A percentile compares a stretch with the other conserved stretches of the same genome.
Conservation (phyloP, 1,140 invertebrate species). For the Anastrepha obliqua region DNA sequence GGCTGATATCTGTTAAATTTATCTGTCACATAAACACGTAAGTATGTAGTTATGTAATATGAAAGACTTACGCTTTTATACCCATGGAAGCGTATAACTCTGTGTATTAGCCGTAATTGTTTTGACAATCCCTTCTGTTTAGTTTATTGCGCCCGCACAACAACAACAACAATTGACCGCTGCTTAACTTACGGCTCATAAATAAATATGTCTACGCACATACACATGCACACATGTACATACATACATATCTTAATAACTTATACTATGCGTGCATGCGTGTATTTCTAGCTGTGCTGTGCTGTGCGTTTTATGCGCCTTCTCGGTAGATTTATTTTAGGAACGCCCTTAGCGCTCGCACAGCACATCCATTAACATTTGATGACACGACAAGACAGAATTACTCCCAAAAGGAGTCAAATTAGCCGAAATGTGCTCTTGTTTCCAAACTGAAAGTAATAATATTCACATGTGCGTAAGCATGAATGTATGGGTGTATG, state of each 20-base stretch:
- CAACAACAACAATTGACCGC: conserved; percentile 1
- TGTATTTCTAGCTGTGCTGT: not conserved
- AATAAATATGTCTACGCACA: not conserved
- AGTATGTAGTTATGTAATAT: too few species aligned
- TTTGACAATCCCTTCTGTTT: conserved; percentile 4
- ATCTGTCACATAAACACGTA: not conserved
- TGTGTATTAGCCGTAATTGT: conserved; percentile 1
- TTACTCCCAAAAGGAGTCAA: conserved; percentile 21
- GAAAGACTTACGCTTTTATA: not conserved
- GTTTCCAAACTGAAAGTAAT: conserved; percentile 15
- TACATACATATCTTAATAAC: not conserved
- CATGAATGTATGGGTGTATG: too few species aligned
- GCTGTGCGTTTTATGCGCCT: not conserved
- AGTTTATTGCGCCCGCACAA: not conserved
- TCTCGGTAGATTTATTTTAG: not conserved
- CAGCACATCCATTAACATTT: conserved; percentile 33
- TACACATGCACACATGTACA: not conserved
- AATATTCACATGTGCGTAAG: not conserved
- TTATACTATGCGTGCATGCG: not conserved
- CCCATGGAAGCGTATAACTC: not conserved
- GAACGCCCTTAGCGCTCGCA: conserved; percentile 7
- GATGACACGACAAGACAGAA: conserved; percentile 34
- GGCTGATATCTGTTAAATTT: not conserved
- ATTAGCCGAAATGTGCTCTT: not conserved
- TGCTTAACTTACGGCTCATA: conserved; percentile 14